Base-by-base conservation (phyloP, 2,797 vertebrate species). In the Choloepus didactylus region DNA sequence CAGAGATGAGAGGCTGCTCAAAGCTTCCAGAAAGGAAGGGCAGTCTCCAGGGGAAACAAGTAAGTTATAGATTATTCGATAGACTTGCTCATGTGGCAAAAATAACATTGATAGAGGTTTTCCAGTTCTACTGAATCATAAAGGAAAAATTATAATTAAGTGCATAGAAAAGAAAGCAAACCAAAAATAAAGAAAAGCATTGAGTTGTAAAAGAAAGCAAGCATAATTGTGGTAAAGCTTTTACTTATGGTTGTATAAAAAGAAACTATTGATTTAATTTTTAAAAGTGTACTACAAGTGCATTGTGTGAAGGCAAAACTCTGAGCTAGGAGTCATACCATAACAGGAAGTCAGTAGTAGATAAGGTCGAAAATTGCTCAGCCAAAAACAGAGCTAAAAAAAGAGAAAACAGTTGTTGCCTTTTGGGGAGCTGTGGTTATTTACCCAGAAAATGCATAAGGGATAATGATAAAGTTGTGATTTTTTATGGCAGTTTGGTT, bases 261-360 rank as follows among this genome's bases (percentile, higher is more conserved):
- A 87, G 75, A 91, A 38, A 81, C 41, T 84, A 89, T 80, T 87
- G 88, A 84, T 66, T 86, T 72, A 90, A 86, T 76, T 96, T 93
- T 88, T 86, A 1, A 76, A 84, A 95, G 41, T 19, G 41, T 67
- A 31, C 73, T 92, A 15, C 60, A 79, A 87, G 41, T 46, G 31
- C 41, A 73, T 85, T 81, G 81, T 41, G 31, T 60, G 92, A 92
- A 91, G 56, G 27, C 31, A 90, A 83, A 93, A 62, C 84, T 91
- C 5, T 81, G 44, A 84, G 79, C 46, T 86, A 83, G 94, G n/a
- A 75, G 35, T 60, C 10, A 27, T 49, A 62, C 67, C 80, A 21
- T 46, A 69, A 93, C 9, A 70, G 70, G 59, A 87, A 94, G 76
- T 72, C 75, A 51, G 6, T 49, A 49, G 49, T 18, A 95, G 89